Base-by-base conservation (phyloP, 2,888 invertebrate species). In the Venusia cambrica region DNA sequence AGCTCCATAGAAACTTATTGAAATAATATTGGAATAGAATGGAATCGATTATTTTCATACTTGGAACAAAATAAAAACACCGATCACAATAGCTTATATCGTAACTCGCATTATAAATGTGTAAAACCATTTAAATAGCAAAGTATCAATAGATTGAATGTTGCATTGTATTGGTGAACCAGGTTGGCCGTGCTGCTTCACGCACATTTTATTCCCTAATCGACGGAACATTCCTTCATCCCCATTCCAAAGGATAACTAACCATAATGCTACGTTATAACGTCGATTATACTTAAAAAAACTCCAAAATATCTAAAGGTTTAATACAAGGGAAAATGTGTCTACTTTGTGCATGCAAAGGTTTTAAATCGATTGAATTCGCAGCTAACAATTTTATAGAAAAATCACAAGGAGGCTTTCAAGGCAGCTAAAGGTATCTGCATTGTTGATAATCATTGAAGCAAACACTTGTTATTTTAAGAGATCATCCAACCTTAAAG, bases 391-490 rank as follows among this genome's bases (percentile, higher is more conserved):
- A 51, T 52, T 63, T 60, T 60, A 56, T 53, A 52, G 45, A 24
- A 40, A 45, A 45, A 48, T 52, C 48, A 48, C 55, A 51, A 67
- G 67, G 57, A 81, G 79, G 81, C 76, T 79, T 81, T 79, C 72
- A 79, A 66, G 81, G 83, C 84, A 71, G 81, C 81, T 76, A 85
- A 84, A 85, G 80, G 83, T 81, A 71, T 72, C 62, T 57, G 73
- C 68, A 83, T 87, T 87, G 87, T 87, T 70, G 78, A 73, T 87
- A 87, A 87, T 87, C 87, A 84, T 74, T 85, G 83, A 85, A 87
- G 87, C 87, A 87, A 87, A 87, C 87, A 87, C 87, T 87, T 87
- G 87, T 87, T 87, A 87, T 87, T 87, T 87, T 85, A 84, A 85
- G 85, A 83, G 87, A 87, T 87, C 87, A 87, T 85, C 87, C 83